phyloP scores from a whole-genome alignment of 2,888 invertebrate genomes.

The Tanypteryx hageni region DNA sequence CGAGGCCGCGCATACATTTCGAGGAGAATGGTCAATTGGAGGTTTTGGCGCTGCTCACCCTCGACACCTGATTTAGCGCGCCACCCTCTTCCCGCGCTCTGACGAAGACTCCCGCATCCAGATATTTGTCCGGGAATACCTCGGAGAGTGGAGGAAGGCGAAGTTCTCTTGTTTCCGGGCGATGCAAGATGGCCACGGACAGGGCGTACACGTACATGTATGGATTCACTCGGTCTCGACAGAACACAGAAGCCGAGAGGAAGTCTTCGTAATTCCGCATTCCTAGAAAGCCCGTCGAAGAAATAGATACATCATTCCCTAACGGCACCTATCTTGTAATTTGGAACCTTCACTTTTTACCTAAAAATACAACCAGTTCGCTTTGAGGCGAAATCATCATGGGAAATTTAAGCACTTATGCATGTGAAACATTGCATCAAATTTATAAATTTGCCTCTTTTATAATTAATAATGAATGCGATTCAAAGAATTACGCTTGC shows the following conservation, averaged over 20 bases:
- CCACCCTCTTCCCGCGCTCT: constrained; percentile 84
- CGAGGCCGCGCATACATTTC: no score
- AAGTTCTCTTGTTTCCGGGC: constrained; percentile 83
- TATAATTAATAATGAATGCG: no score
- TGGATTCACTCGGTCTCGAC: constrained; percentile 86
- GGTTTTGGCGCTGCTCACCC: constrained; percentile 18
- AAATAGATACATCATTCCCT: neutral
- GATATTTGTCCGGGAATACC: constrained; percentile 89
- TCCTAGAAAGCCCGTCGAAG: constrained; percentile 75
- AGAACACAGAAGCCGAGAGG: constrained; percentile 83
- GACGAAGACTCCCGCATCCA: constrained; percentile 85
- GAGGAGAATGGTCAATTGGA: neutral
- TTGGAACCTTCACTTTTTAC: neutral
- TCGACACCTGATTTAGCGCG: constrained; percentile 74
- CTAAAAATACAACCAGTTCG: no score
- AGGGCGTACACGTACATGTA: constrained; percentile 88
- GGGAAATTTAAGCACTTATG: no score
- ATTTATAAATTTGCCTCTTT: no score
- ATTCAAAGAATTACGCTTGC: no score
- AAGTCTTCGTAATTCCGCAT: constrained; percentile 85
- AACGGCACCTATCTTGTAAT: neutral
- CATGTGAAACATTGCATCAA: no score
- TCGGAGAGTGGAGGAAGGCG: constrained; percentile 86
- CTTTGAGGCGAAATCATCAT: no score
- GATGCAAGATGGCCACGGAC: constrained; percentile 86